phyloP scores from a whole-genome alignment of 2,113 vertebrate genomes.

The Melanotaenia duboulayi region DNA sequence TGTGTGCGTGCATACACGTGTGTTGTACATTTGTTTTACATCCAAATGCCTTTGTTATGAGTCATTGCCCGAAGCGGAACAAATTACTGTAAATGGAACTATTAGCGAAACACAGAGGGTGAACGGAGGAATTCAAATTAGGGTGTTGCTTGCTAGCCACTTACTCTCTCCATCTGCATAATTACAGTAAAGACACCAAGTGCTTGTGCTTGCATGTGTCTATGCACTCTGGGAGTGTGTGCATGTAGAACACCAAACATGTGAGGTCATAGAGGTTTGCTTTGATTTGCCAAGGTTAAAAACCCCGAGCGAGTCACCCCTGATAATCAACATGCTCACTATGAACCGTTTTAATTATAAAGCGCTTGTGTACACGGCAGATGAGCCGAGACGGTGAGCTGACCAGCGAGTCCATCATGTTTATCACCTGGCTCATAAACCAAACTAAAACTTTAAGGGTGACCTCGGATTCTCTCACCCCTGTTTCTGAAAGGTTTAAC shows the following conservation, averaged over 20 bases:
- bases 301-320: slow-evolving; percentile 23
- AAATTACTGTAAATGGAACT: slow-evolving; percentile 76
- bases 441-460: neutral
- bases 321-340: slow-evolving; percentile 33
- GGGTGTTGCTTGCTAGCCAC: slow-evolving; percentile 54
- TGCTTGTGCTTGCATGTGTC: slow-evolving; percentile 23
- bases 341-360: slow-evolving; percentile 49
- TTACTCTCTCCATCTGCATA: slow-evolving; percentile 66
- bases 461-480: neutral
- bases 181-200: slow-evolving; percentile 56
- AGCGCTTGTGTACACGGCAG: slow-evolving; percentile 32
- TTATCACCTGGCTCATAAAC: neutral
- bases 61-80: slow-evolving; percentile 67
- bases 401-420: neutral
- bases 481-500: neutral
- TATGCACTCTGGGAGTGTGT: slow-evolving; percentile 3
- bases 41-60: slow-evolving; percentile 66
- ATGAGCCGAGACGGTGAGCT: slow-evolving; percentile 7
- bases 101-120: slow-evolving; percentile 67
- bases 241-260: slow-evolving; percentile 20
- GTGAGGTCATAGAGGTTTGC: slow-evolving; percentile 54
- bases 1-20: neutral
- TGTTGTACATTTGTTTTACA: slow-evolving; percentile 70
- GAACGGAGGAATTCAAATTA: slow-evolving; percentile 72
- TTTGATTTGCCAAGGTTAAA: slow-evolving; percentile 62